Evolutionary conservation across 2,888 invertebrate species (phyloP).

Genomic region (Cantharis lateralis): DNA sequence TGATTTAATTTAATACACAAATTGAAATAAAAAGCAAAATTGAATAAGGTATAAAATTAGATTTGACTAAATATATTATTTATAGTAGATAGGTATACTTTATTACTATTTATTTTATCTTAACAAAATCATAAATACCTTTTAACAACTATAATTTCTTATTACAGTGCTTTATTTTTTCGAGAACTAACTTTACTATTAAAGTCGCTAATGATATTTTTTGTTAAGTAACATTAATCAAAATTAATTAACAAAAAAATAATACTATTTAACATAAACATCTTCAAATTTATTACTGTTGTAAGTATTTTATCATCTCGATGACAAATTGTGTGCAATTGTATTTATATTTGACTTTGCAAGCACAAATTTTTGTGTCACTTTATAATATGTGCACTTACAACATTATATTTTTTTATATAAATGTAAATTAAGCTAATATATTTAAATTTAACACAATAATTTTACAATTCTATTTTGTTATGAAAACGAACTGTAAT

Average conservation of each 20-base stretch:
- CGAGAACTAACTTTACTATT: neutral
- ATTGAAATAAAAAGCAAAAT: neutral
- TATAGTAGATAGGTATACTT: neutral
- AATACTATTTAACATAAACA: neutral
- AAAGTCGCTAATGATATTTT: neutral
- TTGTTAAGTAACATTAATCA: neutral
- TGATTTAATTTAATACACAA: neutral
- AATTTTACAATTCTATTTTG: neutral
- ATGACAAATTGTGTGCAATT: neutral
- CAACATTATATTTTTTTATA: neutral
- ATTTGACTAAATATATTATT: neutral
- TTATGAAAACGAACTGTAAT: neutral
- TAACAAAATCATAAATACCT: slow-evolving; percentile 1
- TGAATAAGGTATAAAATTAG: neutral
- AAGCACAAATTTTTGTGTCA: neutral
- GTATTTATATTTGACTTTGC: neutral
- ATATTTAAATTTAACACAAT: neutral
- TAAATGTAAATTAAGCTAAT: neutral
- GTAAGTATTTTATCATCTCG: neutral
- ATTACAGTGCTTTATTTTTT: neutral
- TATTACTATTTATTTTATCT: neutral
- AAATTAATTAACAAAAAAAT: neutral
- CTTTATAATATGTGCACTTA: neutral
- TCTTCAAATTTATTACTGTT: neutral
- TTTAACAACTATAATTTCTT: neutral